Evolutionary conservation across 2,797 vertebrate species (phyloP).

Genomic region (Neopelma chrysocephalum): DNA sequence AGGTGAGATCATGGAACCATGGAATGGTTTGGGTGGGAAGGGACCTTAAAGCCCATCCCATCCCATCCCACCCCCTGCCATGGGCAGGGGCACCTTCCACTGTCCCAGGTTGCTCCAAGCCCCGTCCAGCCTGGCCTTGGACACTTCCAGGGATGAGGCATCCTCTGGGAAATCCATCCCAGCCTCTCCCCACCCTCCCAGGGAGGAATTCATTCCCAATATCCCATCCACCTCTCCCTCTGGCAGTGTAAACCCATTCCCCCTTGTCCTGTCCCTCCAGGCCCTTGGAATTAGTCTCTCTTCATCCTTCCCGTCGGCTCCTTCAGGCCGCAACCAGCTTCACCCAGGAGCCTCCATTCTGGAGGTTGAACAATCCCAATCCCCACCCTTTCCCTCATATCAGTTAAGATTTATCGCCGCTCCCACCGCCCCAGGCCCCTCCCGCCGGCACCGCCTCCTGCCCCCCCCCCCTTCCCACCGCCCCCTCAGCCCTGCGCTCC

Average conservation of each 20-base stretch:
- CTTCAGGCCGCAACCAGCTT: background rate
- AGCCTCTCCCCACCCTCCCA: accelerated
- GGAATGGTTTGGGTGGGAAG: accelerated
- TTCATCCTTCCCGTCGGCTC: background rate
- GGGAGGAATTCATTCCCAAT: background rate
- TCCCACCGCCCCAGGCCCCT: background rate
- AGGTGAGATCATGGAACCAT: background rate
- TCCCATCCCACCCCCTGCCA: accelerated
- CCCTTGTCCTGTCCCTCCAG: too few relatives aligned
- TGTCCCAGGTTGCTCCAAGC: accelerated
- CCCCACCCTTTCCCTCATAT: background rate
- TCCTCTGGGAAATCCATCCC: background rate
- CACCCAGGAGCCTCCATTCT: accelerated
- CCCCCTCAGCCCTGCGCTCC: background rate
- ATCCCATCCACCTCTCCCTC: accelerated
- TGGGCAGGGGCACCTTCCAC: accelerated
- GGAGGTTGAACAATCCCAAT: accelerated
- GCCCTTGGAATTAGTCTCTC: accelerated
- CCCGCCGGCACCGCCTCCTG: background rate
- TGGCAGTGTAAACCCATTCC: accelerated
- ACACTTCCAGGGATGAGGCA: accelerated
- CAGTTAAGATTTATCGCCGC: accelerated
- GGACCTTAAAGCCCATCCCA: accelerated
- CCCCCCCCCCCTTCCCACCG: background rate
- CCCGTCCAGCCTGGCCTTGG: background rate